Evolutionary conservation across 2,888 invertebrate species (phyloP).

Genomic region (Epinotia ramella): DNA sequence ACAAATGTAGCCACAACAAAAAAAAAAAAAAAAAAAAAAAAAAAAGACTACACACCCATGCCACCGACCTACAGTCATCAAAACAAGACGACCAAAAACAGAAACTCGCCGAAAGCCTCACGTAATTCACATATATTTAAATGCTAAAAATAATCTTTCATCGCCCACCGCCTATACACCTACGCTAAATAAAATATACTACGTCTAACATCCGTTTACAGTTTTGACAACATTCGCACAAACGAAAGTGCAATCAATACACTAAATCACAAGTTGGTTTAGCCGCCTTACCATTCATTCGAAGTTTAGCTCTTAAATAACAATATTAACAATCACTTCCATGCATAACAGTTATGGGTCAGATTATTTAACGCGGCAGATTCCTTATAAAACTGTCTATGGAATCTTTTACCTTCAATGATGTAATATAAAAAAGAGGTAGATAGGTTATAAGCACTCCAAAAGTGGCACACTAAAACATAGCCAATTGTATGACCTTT

Average conservation of each 20-base stretch:
- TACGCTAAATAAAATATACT: constrained; percentile 52
- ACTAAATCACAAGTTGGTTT: constrained; percentile 58
- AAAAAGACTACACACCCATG: constrained; percentile 1
- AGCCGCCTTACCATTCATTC: constrained; percentile 44
- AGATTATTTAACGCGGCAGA: no score
- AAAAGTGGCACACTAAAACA: no score
- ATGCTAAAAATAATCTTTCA: constrained; percentile 71
- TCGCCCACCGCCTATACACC: constrained; percentile 65
- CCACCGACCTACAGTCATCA: constrained; percentile 25
- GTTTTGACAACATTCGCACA: constrained; percentile 51
- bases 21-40: no score
- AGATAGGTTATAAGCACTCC: no score
- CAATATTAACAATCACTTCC: background rate
- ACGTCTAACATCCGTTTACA: constrained; percentile 62
- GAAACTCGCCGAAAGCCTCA: constrained; percentile 64
- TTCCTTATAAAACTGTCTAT: no score
- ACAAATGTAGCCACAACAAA: no score
- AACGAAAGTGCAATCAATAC: constrained; percentile 50
- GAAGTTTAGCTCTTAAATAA: background rate
- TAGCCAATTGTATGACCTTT: no score
- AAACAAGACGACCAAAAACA: constrained; percentile 53
- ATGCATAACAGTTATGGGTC: no score
- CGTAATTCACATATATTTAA: constrained; percentile 61
- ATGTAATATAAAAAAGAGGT: no score
- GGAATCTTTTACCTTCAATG: no score